These are phyloP conservation scores for Aporophyla nigra DNA, from an alignment of 2,888 invertebrate genomes.

Conservation along the genomic window DNA sequence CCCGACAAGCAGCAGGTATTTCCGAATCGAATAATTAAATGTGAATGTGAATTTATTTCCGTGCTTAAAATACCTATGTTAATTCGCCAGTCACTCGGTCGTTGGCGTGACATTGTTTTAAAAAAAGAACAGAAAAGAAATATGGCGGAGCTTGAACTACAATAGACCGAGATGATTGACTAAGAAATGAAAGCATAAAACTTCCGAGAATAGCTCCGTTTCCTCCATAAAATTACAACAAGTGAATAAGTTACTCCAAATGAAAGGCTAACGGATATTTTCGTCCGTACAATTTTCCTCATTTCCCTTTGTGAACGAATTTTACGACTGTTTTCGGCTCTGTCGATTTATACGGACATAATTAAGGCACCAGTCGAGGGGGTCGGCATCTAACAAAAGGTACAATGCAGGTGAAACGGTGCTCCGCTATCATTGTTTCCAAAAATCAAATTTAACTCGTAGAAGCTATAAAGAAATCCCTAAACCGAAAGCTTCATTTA, in stretches of 20 bases:
- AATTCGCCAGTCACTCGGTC: not conserved
- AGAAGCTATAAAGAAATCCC: slow-evolving; percentile 51
- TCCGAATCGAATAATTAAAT: not conserved
- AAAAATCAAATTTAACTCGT: slow-evolving; percentile 64
- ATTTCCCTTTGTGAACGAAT: slow-evolving; percentile 65
- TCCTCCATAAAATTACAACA: slow-evolving; percentile 63
- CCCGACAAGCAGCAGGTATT: not conserved
- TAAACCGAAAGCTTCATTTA: slow-evolving; percentile 69
- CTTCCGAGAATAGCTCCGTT: slow-evolving; percentile 56
- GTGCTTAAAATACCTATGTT: slow-evolving; percentile 1
- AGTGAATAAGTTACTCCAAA: slow-evolving; percentile 63
- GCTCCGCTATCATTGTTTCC: slow-evolving; percentile 57
- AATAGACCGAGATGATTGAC: slow-evolving; percentile 49
- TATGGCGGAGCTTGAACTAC: slow-evolving; percentile 37
- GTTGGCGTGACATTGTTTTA: not conserved
- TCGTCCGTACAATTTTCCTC: slow-evolving; percentile 62
- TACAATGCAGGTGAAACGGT: slow-evolving; percentile 58
- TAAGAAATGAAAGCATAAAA: slow-evolving; percentile 60
- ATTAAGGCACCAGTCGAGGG: slow-evolving; percentile 58
- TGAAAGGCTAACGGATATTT: slow-evolving; percentile 62
- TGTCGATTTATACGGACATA: slow-evolving; percentile 65
- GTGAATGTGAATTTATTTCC: not conserved
- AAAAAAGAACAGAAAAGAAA: slow-evolving; percentile 13
- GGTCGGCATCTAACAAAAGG: slow-evolving; percentile 47
- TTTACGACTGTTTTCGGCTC: slow-evolving; percentile 64